phyloP scores from a whole-genome alignment of 2,888 invertebrate genomes.

The Glaucopsyche alexis region DNA sequence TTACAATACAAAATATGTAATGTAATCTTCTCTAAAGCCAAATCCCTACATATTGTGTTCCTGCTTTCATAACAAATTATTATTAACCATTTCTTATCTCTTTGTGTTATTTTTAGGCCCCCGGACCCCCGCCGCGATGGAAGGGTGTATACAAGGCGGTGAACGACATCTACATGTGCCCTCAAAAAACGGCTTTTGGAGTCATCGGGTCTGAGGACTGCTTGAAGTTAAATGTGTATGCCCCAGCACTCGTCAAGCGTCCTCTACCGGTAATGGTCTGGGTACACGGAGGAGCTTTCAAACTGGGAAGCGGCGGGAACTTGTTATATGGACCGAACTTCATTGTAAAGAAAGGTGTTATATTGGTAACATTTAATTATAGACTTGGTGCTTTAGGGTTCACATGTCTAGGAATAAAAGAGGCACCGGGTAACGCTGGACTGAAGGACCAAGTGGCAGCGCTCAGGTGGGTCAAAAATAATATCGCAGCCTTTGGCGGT shows the following conservation, averaged over 20 bases:
- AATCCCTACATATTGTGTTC: neutral
- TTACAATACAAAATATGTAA: too few species aligned
- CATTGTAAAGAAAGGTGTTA: conserved; percentile 60
- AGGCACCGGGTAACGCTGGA: conserved; percentile 70
- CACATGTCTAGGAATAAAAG: conserved; percentile 63
- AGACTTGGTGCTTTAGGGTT: conserved; percentile 67
- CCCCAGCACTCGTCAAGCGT: conserved; percentile 49
- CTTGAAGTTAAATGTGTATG: conserved; percentile 63
- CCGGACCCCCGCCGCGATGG: conserved; percentile 65
- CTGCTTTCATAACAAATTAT: neutral
- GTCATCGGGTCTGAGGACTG: conserved; percentile 64
- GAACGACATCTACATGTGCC: conserved; percentile 58
- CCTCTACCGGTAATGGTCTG: conserved; percentile 68
- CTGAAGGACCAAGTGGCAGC: conserved; percentile 71
- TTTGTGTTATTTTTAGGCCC: conserved; percentile 49
- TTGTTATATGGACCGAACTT: conserved; percentile 63
- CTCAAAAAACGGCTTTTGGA: conserved; percentile 50
- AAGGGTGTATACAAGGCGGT: conserved; percentile 61
- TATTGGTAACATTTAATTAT: conserved; percentile 69
- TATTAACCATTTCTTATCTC: neutral
- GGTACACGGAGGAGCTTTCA: conserved; percentile 69
- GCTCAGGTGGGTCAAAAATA: conserved; percentile 67
- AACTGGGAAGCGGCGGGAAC: conserved; percentile 64
- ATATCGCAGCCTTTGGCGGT: conserved; percentile 68
- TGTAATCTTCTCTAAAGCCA: too few species aligned